phyloP scores from a whole-genome alignment of 2,888 invertebrate genomes.

The Sinopyrophorus schimmeli region DNA sequence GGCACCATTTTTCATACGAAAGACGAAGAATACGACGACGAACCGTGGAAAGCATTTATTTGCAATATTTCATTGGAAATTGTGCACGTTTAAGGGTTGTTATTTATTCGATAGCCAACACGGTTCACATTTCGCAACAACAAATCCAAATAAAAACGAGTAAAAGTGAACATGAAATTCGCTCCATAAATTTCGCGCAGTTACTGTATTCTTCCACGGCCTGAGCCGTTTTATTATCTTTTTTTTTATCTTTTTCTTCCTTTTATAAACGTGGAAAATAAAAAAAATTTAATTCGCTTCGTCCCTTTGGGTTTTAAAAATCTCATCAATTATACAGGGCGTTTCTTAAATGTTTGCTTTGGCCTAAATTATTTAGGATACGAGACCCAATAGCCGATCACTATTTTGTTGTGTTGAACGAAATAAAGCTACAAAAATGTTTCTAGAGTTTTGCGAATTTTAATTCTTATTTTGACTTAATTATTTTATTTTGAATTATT shows the following conservation, averaged over 20 bases:
- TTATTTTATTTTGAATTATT: too few relatives aligned
- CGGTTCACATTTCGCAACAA: slow-evolving; percentile 20
- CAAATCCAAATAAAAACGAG: slow-evolving; percentile 24
- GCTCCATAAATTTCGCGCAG: slow-evolving; percentile 23
- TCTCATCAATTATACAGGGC: too few relatives aligned
- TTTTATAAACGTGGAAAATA: neutral
- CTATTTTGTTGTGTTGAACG: too few relatives aligned
- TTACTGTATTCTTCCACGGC: slow-evolving; percentile 25
- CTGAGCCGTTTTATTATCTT: slow-evolving; percentile 22
- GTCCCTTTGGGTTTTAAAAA: too few relatives aligned
- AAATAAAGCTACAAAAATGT: too few relatives aligned
- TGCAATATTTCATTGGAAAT: slow-evolving; percentile 12
- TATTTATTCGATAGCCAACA: slow-evolving; percentile 20
- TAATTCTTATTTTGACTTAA: too few relatives aligned
- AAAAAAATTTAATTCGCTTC: too few relatives aligned
- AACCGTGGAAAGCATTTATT: slow-evolving; percentile 10
- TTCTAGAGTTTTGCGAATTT: too few relatives aligned
- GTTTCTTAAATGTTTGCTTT: too few relatives aligned
- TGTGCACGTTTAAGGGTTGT: slow-evolving; percentile 14
- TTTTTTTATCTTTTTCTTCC: slow-evolving; percentile 21
- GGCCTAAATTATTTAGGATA: too few relatives aligned
- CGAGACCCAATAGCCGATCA: too few relatives aligned
- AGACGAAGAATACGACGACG: slow-evolving; percentile 10
- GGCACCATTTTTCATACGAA: slow-evolving; percentile 5
- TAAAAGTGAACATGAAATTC: slow-evolving; percentile 25